Evolutionary conservation across 1,140 invertebrate genomes (phyloP), one percentile per base, ranked within the genome.

Genomic region (Aphelinus certus): DNA sequence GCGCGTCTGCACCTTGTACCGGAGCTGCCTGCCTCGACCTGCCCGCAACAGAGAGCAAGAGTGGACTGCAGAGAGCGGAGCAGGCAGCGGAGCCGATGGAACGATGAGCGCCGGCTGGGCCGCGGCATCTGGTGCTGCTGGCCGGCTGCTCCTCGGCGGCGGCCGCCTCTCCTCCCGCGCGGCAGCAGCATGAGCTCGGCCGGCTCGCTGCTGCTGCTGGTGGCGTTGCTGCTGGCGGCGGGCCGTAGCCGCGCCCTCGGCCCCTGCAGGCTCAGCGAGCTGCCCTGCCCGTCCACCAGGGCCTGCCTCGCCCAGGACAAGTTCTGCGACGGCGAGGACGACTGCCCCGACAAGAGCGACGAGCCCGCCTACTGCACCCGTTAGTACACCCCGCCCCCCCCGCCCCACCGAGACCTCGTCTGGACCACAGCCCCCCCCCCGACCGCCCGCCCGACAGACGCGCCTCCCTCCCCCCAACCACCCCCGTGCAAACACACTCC

Each of bases 291-390:
- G 3, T 58, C 90, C 79, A 92, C 91, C 49, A 92, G 92, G 55
- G 90, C 91, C 78, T 95, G 94, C 86, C 89, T 95, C 77, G 90
- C 92, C 5, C 88, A 93, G 80, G 93, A 94, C 85, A 92, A 92
- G 79, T 94, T 90, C 85, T 95, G 94, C 84, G 93, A 95, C 83
- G 94, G 94, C 3, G 89, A 92, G 72, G 91, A 94, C 79, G 93
- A 95, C 84, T 95, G 94, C 81, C 90, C 90, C 2, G 94, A 95
- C 84, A 92, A 93, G 79, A 93, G 92, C 67, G 94, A 95, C 83
- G 94, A 95, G 84, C 92, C 92, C 0, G 89, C 89, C 82, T 91
- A 91, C 81, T 95, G 94, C 84, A 90, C 93, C 78, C 93, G 94
- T 95, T 89, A 94, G 93, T 94, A 79, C 62, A 76, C 56, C 42